Conservation (phyloP, 2,113 vertebrate genomes). For the Saccopteryx leptura region DNA sequence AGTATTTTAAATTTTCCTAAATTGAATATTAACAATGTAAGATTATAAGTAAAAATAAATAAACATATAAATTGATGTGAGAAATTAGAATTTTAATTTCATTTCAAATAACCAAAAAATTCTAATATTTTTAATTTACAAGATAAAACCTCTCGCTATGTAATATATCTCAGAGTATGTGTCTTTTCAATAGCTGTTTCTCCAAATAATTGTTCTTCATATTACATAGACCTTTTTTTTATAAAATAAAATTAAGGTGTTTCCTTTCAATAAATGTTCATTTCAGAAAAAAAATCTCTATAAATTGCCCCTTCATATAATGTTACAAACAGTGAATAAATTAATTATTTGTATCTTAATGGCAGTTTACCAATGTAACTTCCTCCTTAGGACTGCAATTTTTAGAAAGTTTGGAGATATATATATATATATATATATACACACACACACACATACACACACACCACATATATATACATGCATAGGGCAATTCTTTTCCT, state of each 20-base stretch:
- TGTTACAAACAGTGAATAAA: not conserved
- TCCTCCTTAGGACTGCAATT: not conserved
- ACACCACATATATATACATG: too few species aligned
- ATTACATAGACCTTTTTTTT: not conserved
- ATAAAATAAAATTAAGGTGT: not conserved
- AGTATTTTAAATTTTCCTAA: not conserved
- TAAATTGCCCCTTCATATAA: not conserved
- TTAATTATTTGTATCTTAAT: not conserved
- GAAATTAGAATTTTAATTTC: not conserved
- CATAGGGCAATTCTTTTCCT: not conserved
- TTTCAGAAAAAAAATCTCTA: not conserved
- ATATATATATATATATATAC: too few species aligned
- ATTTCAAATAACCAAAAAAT: not conserved
- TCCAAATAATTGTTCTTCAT: not conserved
- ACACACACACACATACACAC: too few species aligned
- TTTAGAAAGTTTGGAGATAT: constrained; percentile 22
- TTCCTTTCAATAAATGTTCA: not conserved
- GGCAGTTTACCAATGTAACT: not conserved
- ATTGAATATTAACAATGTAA: not conserved
- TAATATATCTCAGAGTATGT: not conserved
- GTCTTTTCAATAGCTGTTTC: not conserved
- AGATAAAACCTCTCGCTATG: not conserved
- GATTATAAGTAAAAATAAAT: not conserved
- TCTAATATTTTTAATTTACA: not conserved
- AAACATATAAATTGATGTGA: not conserved